A percentile compares a stretch with the other conserved stretches of the same genome.
Conservation (phyloP, 2,113 vertebrate genomes). For the Daphoenositta chrysoptera region DNA sequence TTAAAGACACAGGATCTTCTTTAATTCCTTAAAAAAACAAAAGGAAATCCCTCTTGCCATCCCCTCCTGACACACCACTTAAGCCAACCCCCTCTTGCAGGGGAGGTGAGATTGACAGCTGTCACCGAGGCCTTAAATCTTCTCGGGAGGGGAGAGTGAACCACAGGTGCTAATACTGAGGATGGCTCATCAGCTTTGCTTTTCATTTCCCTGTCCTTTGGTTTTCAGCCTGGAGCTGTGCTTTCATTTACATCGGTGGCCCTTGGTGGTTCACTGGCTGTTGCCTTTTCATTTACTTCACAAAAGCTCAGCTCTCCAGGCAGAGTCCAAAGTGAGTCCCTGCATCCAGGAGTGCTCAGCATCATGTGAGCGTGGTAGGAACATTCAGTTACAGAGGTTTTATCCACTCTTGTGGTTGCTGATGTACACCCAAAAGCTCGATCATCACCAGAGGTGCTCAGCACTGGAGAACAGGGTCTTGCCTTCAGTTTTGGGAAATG, state of each 20-base stretch:
- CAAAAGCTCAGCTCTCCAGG: background rate
- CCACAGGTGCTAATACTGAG: background rate
- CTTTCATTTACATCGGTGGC: background rate
- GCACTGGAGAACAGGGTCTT: background rate
- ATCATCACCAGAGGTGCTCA: background rate
- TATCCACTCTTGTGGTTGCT: background rate
- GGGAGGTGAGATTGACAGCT: background rate
- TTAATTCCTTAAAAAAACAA: constrained; percentile 2
- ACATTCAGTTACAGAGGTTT: background rate
- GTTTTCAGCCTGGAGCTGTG: background rate
- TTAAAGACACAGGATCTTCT: constrained; percentile 43
- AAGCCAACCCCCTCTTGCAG: background rate
- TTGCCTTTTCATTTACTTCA: background rate
- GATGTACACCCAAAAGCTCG: background rate
- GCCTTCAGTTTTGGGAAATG: background rate
- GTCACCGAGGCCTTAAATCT: background rate
- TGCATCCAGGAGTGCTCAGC: background rate
- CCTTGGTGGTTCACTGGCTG: background rate
- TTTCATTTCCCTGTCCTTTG: constrained; percentile 6
- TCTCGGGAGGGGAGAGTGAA: background rate
- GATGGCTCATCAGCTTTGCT: background rate
- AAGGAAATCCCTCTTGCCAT: background rate
- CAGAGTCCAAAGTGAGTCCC: background rate
- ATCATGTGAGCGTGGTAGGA: background rate
- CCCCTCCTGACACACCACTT: background rate